Evolutionary conservation across 2,113 vertebrate genomes (phyloP).

Genomic region (Eupsittula cactorum): DNA sequence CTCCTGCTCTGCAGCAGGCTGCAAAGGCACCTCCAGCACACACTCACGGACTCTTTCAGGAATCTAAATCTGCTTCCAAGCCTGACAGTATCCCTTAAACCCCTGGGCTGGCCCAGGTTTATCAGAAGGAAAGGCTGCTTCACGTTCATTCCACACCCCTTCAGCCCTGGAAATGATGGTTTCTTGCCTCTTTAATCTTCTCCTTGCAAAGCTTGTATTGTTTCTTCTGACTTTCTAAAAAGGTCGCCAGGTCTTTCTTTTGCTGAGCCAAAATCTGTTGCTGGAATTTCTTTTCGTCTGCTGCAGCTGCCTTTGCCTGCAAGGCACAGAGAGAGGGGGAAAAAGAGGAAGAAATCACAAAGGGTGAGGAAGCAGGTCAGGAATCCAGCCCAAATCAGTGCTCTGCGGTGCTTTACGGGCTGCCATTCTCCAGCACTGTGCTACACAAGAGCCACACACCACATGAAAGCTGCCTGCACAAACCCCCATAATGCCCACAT

Average conservation of each 20-base stretch:
- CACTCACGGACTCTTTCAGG: not conserved
- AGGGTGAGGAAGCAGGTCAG: not conserved
- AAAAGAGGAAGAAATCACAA: not conserved
- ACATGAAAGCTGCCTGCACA: not conserved
- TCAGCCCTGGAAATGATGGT: not conserved
- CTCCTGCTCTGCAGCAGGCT: not conserved
- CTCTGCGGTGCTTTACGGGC: not conserved
- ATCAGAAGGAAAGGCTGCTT: not conserved
- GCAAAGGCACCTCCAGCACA: not conserved
- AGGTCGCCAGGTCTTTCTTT: slow-evolving; percentile 98
- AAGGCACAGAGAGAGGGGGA: not conserved
- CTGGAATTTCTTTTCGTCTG: slow-evolving; percentile 99
- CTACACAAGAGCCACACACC: fast-evolving
- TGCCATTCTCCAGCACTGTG: not conserved
- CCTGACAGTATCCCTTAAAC: not conserved
- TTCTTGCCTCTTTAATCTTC: slow-evolving; percentile 97
- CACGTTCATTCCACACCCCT: not conserved
- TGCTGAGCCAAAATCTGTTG: slow-evolving; percentile 98
- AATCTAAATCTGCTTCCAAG: not conserved
- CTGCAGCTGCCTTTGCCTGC: slow-evolving; percentile 90
- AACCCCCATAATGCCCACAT: not conserved
- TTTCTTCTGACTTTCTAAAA: slow-evolving; percentile 98
- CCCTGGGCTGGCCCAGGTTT: not conserved
- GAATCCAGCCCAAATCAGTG: not conserved
- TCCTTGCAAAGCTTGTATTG: slow-evolving; percentile 99